Evolutionary conservation across 2,113 vertebrate genomes (phyloP).

Genomic region (Maccullochella peelii): DNA sequence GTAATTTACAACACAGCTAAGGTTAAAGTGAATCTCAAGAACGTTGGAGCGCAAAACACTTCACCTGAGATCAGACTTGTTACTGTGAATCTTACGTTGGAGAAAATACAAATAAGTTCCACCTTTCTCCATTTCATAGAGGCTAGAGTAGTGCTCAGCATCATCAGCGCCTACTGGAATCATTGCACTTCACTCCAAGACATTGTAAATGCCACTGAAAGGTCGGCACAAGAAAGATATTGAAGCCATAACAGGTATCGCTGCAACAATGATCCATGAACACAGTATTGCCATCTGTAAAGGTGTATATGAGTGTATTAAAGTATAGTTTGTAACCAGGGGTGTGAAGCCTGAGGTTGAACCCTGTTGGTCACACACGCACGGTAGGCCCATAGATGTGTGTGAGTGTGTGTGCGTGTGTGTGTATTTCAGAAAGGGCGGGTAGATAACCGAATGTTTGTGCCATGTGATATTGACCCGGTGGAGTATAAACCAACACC

Average conservation of each 20-base stretch:
- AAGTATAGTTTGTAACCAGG: slow-evolving; percentile 46
- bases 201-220: slow-evolving; percentile 49
- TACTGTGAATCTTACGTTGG: slow-evolving; percentile 58
- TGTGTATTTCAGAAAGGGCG: slow-evolving; percentile 66
- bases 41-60: slow-evolving; percentile 23
- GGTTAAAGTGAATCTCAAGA: slow-evolving; percentile 29
- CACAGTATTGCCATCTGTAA: slow-evolving; percentile 64
- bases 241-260: slow-evolving; percentile 69
- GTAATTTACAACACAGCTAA: slow-evolving; percentile 39
- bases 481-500: slow-evolving; percentile 48
- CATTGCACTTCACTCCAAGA: slow-evolving; percentile 57
- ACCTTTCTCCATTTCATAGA: slow-evolving; percentile 50
- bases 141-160: slow-evolving; percentile 54
- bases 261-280: slow-evolving; percentile 53
- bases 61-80: slow-evolving; percentile 45
- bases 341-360: slow-evolving; percentile 63
- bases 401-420: slow-evolving; percentile 64
- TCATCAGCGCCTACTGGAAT: slow-evolving; percentile 54
- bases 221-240: slow-evolving; percentile 56
- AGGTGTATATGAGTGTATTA: slow-evolving; percentile 63
- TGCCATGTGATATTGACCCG: slow-evolving; percentile 64
- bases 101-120: slow-evolving; percentile 38
- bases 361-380: slow-evolving; percentile 59
- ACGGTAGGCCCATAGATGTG: slow-evolving; percentile 62
- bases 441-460: slow-evolving; percentile 58